phyloP scores from a whole-genome alignment of 2,113 vertebrate genomes.

The Axis porcinus region DNA sequence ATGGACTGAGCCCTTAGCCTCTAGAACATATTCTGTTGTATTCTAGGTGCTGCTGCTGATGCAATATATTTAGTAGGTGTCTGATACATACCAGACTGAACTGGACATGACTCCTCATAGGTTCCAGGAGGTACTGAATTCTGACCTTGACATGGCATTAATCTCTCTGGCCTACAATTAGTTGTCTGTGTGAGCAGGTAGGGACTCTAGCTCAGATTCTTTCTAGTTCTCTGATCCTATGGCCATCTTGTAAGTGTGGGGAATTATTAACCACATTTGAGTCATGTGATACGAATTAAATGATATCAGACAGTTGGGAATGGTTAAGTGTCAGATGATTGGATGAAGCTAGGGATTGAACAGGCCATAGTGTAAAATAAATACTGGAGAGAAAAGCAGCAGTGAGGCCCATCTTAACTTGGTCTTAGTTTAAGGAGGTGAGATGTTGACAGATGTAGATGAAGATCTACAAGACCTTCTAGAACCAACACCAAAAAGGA shows the following conservation, averaged over 20 bases:
- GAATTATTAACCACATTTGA: neutral
- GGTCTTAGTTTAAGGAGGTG: neutral
- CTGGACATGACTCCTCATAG: neutral
- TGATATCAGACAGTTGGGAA: neutral
- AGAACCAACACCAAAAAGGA: neutral
- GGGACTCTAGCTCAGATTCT: neutral
- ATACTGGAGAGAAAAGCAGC: neutral
- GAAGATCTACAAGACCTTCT: neutral
- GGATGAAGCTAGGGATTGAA: neutral
- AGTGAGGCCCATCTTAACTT: neutral
- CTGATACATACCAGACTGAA: neutral
- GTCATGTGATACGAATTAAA: neutral
- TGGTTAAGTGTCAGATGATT: neutral
- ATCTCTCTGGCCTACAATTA: neutral
- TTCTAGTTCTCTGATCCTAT: neutral
- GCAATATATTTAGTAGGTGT: neutral
- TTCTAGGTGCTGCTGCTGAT: neutral
- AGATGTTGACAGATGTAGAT: neutral
- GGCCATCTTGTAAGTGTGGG: neutral
- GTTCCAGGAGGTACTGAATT: neutral
- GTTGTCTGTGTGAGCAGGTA: neutral
- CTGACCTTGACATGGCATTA: slow-evolving; percentile 9
- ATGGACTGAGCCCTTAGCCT: neutral
- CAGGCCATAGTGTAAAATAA: neutral
- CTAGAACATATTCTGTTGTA: neutral